These are phyloP conservation scores for Monomorium pharaonis DNA, from an alignment of 1,140 invertebrate species.

Conservation along the genomic window DNA sequence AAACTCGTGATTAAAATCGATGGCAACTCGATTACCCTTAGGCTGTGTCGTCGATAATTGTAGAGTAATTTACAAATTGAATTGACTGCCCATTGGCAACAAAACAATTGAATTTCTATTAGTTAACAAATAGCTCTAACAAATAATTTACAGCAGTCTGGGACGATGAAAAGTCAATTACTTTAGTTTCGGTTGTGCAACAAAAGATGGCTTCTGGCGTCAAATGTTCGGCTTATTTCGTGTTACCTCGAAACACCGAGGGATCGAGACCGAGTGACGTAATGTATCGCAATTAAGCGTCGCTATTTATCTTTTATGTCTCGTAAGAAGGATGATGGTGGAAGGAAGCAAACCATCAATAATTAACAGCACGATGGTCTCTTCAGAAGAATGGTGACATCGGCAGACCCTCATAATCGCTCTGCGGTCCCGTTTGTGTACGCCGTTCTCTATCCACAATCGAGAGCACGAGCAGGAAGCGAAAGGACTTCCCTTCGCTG, in stretches of 20 bases:
- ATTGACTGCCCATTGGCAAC: slow-evolving; percentile 28
- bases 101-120: background rate
- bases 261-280: background rate
- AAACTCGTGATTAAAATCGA: slow-evolving; percentile 49
- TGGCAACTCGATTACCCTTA: slow-evolving; percentile 28
- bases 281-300: background rate
- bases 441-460: background rate
- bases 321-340: background rate
- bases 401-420: background rate
- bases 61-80: slow-evolving; percentile 37
- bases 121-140: background rate
- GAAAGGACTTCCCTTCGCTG: slow-evolving; percentile 30
- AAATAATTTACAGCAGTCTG: background rate
- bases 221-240: background rate
- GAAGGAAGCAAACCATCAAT: slow-evolving; percentile 35
- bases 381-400: background rate
- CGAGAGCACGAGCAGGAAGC: background rate
- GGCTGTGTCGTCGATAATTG: slow-evolving; percentile 8
- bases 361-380: slow-evolving; percentile 18
- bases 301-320: background rate
- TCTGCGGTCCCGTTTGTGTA: slow-evolving; percentile 29
- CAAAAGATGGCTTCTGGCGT: background rate
- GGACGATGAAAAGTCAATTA: background rate
- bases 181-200: background rate
- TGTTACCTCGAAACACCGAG: background rate